Conservation (phyloP, 2,797 vertebrate genomes). For the Jordanella pulchra region DNA sequence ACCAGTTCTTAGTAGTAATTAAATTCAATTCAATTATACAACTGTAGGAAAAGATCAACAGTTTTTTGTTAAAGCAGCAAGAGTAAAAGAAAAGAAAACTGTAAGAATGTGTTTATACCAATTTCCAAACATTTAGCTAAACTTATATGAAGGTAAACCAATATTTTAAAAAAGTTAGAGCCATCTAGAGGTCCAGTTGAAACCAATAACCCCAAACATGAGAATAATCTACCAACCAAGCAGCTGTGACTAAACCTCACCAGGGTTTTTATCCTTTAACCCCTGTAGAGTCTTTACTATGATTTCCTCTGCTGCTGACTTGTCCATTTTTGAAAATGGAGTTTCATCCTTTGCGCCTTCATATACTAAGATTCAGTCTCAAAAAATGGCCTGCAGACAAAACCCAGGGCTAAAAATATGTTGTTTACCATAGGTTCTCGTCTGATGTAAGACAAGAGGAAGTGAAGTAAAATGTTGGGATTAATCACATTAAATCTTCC, state of each 20-base stretch:
- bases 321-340: not conserved
- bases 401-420: not conserved
- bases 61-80: too few relatives aligned
- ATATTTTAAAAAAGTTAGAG: not conserved
- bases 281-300: not conserved
- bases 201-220: not conserved
- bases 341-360: not conserved
- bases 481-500: not conserved
- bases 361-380: not conserved
- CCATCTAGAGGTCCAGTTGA: not conserved
- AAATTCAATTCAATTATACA: too few relatives aligned
- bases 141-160: too few relatives aligned
- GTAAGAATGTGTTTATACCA: not conserved
- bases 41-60: too few relatives aligned
- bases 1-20: not conserved
- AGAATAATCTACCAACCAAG: not conserved
- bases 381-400: not conserved
- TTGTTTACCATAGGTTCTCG: not conserved
- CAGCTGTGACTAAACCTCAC: not conserved
- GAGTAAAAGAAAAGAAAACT: not conserved
- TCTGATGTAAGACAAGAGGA: not conserved
- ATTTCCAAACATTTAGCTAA: not conserved
- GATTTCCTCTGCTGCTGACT: not conserved
- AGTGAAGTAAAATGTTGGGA: not conserved
- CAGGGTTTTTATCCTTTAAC: not conserved